A percentile compares a stretch with the other conserved stretches of the same genome.
Conservation (phyloP, 2,797 vertebrate genomes). For the Chelonia mydas region DNA sequence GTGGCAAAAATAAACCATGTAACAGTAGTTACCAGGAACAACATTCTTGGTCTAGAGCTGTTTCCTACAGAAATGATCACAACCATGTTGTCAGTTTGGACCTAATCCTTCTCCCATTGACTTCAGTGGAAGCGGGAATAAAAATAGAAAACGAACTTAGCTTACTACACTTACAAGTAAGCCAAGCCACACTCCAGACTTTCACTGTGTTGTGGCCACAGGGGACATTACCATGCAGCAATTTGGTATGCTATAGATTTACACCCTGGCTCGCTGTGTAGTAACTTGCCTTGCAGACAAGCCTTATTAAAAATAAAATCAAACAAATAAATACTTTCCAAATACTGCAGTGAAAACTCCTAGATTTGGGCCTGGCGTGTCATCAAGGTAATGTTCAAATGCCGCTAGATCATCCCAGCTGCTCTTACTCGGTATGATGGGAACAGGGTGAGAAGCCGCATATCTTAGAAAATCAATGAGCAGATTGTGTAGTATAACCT, state of each 20-base stretch:
- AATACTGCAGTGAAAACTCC: neutral
- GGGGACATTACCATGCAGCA: neutral
- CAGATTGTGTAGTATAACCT: neutral
- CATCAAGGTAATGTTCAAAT: neutral
- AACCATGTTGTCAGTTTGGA: neutral
- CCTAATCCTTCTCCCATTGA: neutral
- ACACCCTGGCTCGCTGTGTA: neutral
- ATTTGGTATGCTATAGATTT: neutral
- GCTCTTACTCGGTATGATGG: neutral
- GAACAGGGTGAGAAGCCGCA: neutral
- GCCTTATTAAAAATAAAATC: neutral
- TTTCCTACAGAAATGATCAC: neutral
- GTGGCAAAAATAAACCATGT: neutral
- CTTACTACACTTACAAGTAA: no score
- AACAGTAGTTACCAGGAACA: neutral
- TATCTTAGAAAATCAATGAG: neutral
- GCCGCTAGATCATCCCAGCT: neutral
- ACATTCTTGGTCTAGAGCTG: neutral
- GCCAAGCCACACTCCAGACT: no score
- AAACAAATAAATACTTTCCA: neutral
- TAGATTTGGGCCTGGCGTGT: neutral
- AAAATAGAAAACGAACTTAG: neutral
- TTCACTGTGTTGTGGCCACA: neutral
- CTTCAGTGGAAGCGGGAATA: neutral
- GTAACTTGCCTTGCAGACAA: neutral